Evolutionary conservation across 1,140 invertebrate species (phyloP).

Genomic region (Aphelinus atriplicis): DNA sequence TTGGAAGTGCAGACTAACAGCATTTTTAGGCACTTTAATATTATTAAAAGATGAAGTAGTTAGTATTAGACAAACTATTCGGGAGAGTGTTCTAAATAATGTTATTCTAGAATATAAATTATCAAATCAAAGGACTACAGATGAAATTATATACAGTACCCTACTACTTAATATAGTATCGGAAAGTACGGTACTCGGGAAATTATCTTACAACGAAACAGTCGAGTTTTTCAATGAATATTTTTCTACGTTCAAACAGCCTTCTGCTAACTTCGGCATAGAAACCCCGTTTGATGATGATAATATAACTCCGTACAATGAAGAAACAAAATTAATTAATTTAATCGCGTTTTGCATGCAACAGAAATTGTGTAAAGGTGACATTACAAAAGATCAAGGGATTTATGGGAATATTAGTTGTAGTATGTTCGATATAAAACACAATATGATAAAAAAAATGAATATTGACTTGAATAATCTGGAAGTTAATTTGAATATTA

Average conservation of each 20-base stretch:
- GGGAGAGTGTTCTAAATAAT: slow-evolving; percentile 10
- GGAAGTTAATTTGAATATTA: slow-evolving; percentile 42
- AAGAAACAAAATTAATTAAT: slow-evolving; percentile 53
- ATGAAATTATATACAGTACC: slow-evolving; percentile 4
- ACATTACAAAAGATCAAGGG: slow-evolving; percentile 7
- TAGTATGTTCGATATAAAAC: slow-evolving; percentile 37
- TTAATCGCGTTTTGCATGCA: slow-evolving; percentile 34
- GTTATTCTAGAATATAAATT: slow-evolving; percentile 18
- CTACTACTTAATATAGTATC: slow-evolving; percentile 15
- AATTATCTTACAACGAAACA: slow-evolving; percentile 9
- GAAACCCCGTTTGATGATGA: slow-evolving; percentile 53
- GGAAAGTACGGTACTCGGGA: slow-evolving; percentile 1
- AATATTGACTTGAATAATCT: slow-evolving; percentile 40
- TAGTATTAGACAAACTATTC: slow-evolving; percentile 40
- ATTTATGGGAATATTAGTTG: slow-evolving; percentile 4
- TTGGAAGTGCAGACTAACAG: slow-evolving; percentile 13
- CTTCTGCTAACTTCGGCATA: slow-evolving; percentile 23
- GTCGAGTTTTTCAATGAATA: slow-evolving; percentile 27
- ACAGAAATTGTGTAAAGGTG: slow-evolving; percentile 11
- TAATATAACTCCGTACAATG: slow-evolving; percentile 42
- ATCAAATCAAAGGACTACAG: not conserved
- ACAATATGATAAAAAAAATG: slow-evolving; percentile 37
- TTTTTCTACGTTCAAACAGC: not conserved
- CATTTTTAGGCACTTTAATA: slow-evolving; percentile 43
- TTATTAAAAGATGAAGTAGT: slow-evolving; percentile 46